These are phyloP conservation scores for Lepetodrilus schrolli DNA, from an alignment of 2,888 invertebrate genomes.

Conservation along the genomic window DNA sequence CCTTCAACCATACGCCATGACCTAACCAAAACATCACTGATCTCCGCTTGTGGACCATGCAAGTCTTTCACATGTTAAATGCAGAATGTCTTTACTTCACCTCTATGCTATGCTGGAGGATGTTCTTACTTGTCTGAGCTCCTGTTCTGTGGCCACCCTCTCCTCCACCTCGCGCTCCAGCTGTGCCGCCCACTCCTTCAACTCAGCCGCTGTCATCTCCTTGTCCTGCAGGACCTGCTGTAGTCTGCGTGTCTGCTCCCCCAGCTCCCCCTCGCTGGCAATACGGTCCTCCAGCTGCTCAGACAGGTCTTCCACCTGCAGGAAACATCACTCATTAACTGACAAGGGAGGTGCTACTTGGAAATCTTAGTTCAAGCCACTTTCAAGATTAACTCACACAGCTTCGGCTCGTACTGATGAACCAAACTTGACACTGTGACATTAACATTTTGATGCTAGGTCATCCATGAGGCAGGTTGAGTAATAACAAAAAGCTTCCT, in stretches of 20 bases:
- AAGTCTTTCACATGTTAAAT: too few relatives aligned
- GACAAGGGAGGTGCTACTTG: too few relatives aligned
- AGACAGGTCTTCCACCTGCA: constrained; percentile 86
- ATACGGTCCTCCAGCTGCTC: constrained; percentile 77
- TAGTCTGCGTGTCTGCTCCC: constrained; percentile 79
- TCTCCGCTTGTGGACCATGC: too few relatives aligned
- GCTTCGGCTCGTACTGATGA: too few relatives aligned
- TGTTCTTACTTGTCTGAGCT: constrained; percentile 80
- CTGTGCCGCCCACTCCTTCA: constrained; percentile 77
- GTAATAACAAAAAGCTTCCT: too few relatives aligned
- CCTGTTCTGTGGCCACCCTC: constrained; percentile 80
- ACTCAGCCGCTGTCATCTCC: constrained; percentile 77
- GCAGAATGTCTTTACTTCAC: neutral
- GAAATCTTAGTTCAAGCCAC: too few relatives aligned
- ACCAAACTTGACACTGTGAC: too few relatives aligned
- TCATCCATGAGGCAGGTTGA: too few relatives aligned
- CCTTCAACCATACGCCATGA: too few relatives aligned
- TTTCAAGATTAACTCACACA: too few relatives aligned
- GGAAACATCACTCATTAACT: neutral
- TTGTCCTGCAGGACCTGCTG: constrained; percentile 82
- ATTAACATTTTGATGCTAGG: too few relatives aligned
- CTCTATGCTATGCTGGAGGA: neutral
- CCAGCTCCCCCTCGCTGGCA: constrained; percentile 61
- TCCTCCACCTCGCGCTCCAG: constrained; percentile 64
- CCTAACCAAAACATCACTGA: too few relatives aligned